Conservation (phyloP, 1,140 invertebrate genomes). For the Marisa cornuarietis region DNA sequence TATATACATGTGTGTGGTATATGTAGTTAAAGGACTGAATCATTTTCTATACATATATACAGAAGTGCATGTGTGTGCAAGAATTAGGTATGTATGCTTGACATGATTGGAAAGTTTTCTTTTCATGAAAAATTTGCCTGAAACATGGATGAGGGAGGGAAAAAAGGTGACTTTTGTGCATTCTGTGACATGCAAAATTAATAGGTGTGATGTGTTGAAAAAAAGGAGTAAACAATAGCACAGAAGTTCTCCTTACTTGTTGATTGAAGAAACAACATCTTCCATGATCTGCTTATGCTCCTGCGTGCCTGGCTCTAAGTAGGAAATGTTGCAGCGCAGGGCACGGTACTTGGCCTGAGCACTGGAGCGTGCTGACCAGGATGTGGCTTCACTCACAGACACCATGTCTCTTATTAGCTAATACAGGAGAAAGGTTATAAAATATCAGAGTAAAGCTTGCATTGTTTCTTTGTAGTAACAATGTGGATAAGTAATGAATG, state of each 20-base stretch:
- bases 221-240: too few species aligned
- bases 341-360: constrained; percentile 56
- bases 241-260: constrained; percentile 30
- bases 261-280: constrained; percentile 35
- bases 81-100: too few species aligned
- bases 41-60: too few species aligned
- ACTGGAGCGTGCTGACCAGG: constrained; percentile 48
- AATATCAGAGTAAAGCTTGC: constrained; percentile 1
- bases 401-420: constrained; percentile 61
- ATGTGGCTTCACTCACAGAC: constrained; percentile 58
- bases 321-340: constrained; percentile 51
- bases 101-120: too few species aligned
- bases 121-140: too few species aligned
- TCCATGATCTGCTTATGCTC: constrained; percentile 42
- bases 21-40: too few species aligned
- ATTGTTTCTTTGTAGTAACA: too few species aligned
- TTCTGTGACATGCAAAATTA: background rate
- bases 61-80: too few species aligned
- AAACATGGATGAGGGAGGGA: background rate
- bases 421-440: background rate
- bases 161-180: background rate
- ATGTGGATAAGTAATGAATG: too few species aligned
- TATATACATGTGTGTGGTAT: too few species aligned
- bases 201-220: background rate
- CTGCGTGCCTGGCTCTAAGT: constrained; percentile 19